phyloP scores from a whole-genome alignment of 1,140 invertebrate species.

The Drosophila parvula region DNA sequence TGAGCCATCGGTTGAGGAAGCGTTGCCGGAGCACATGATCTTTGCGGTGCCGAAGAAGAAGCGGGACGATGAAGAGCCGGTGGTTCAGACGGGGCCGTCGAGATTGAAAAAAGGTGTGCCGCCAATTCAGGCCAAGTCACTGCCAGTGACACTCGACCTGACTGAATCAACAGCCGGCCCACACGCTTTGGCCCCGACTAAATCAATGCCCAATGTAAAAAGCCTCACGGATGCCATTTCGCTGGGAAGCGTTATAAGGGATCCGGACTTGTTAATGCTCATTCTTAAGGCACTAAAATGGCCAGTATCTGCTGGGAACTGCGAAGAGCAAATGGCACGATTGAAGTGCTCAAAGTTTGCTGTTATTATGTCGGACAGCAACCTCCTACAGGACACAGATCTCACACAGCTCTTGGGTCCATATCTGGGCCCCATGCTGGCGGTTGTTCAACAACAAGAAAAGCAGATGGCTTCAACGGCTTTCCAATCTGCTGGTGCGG shows the following conservation, averaged over 20 bases:
- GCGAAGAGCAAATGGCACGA: constrained; percentile 72
- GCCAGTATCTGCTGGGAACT: constrained; percentile 65
- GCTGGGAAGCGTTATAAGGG: constrained; percentile 75
- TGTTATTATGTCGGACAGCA: constrained; percentile 75
- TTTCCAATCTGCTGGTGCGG: constrained; percentile 10
- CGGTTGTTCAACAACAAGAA: constrained; percentile 56
- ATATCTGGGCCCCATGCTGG: constrained; percentile 69
- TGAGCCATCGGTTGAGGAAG: constrained; percentile 66
- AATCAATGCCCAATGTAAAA: constrained; percentile 44
- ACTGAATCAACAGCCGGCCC: constrained; percentile 4
- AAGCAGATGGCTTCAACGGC: constrained; percentile 6
- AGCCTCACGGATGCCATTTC: constrained; percentile 69
- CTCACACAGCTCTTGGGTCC: constrained; percentile 78
- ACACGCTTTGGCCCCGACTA: constrained; percentile 4
- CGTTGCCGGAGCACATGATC: constrained; percentile 73
- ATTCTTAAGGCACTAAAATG: constrained; percentile 82
- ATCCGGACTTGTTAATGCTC: constrained; percentile 76
- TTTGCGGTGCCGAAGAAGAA: constrained; percentile 79
- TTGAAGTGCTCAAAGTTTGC: constrained; percentile 76
- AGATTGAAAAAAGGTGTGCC: constrained; percentile 35
- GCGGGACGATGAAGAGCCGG: constrained; percentile 40
- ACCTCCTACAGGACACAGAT: constrained; percentile 80
- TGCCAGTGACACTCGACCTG: constrained; percentile 5
- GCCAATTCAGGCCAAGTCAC: constrained; percentile 11
- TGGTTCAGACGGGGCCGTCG: not conserved